These are phyloP conservation scores for Paradoxurus hermaphroditus DNA, from an alignment of 2,113 vertebrate species.

Conservation along the genomic window DNA sequence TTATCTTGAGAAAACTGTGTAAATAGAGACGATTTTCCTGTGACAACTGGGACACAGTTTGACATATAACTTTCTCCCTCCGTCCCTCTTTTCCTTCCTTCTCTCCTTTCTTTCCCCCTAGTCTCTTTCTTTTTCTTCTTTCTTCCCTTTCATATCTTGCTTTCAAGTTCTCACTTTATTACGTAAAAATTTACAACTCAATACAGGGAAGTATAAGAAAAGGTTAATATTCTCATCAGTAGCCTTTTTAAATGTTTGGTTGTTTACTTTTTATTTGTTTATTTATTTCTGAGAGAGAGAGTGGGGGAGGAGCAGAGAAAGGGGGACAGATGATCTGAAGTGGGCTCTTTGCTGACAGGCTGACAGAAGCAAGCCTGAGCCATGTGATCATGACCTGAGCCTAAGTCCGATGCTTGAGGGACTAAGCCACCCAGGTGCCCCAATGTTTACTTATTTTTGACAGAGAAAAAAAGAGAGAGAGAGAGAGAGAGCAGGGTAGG, in stretches of 20 bases:
- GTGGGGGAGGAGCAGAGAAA: too few relatives aligned
- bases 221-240: not conserved
- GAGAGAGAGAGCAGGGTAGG: too few relatives aligned
- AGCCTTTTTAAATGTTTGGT: not conserved
- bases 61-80: not conserved
- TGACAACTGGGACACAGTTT: not conserved
- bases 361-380: too few relatives aligned
- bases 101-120: not conserved
- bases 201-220: not conserved
- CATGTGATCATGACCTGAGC: too few relatives aligned
- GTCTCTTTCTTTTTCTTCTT: constrained; percentile 65
- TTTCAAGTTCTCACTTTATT: not conserved
- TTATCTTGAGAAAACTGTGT: not conserved
- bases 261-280: not conserved
- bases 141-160: not conserved
- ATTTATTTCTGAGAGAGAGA: too few relatives aligned
- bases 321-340: too few relatives aligned
- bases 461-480: too few relatives aligned
- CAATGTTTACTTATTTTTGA: too few relatives aligned
- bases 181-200: not conserved
- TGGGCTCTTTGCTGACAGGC: too few relatives aligned
- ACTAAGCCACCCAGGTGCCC: too few relatives aligned
- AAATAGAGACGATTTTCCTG: not conserved
- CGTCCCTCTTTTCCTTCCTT: not conserved
- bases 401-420: too few relatives aligned